phyloP scores from a whole-genome alignment of 2,113 vertebrate genomes.

The Oenanthe oenanthe region DNA sequence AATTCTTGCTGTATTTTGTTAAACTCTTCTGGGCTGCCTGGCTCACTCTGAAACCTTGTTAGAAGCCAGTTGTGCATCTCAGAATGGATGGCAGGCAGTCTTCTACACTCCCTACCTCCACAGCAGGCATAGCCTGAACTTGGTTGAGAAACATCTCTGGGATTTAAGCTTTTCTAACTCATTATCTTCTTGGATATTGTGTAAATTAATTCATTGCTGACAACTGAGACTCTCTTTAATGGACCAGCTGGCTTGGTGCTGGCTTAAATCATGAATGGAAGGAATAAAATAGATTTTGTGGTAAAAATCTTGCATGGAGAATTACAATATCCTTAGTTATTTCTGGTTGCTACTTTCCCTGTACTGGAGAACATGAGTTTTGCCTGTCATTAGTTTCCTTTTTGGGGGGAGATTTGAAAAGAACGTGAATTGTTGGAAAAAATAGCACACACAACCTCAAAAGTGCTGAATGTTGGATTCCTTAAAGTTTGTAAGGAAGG shows the following conservation, averaged over 20 bases:
- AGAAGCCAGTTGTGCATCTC: background rate
- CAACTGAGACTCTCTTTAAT: background rate
- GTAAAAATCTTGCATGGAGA: background rate
- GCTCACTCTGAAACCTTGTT: background rate
- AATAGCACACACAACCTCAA: background rate
- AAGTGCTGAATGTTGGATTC: background rate
- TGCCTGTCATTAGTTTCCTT: background rate
- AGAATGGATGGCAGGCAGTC: background rate
- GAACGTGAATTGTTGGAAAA: background rate
- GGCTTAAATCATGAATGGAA: background rate
- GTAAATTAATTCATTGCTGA: background rate
- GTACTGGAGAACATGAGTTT: background rate
- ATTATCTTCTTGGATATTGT: background rate
- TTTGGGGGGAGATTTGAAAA: background rate
- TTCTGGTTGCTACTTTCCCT: background rate
- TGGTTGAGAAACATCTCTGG: background rate
- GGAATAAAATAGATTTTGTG: background rate
- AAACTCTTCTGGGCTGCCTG: background rate
- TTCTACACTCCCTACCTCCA: background rate
- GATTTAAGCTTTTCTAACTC: background rate
- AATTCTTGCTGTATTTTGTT: background rate
- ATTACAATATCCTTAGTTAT: background rate
- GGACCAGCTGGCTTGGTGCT: background rate
- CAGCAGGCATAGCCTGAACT: background rate
- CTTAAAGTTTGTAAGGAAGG: background rate